These are phyloP conservation scores for Caenorhabditis imperialis DNA, from an alignment of 2,888 invertebrate genomes.

Conservation along the genomic window DNA sequence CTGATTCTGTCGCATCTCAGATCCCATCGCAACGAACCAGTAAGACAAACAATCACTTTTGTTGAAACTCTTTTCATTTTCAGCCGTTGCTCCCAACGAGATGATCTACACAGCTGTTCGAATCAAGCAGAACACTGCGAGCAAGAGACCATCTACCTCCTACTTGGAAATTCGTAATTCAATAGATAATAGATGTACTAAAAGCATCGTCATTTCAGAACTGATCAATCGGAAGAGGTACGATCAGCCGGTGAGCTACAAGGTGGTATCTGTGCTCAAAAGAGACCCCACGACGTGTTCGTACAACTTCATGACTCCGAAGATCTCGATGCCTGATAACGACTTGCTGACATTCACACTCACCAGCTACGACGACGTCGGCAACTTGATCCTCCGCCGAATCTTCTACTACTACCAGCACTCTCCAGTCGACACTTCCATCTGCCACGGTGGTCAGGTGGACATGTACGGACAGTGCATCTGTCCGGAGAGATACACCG, in stretches of 20 bases:
- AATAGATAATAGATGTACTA: too few relatives aligned
- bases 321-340: conserved; percentile 23
- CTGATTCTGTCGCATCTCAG: conserved; percentile 21
- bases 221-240: conserved; percentile 22
- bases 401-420: conserved; percentile 43
- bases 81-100: conserved; percentile 3
- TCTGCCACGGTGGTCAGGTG: conserved; percentile 37
- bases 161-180: conserved; percentile 31
- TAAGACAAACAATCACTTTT: background rate
- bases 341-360: conserved; percentile 26
- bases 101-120: conserved; percentile 22
- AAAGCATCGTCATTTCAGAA: conserved; percentile 14
- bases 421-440: conserved; percentile 22
- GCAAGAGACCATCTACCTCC: background rate
- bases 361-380: conserved; percentile 13
- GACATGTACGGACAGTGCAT: conserved; percentile 41
- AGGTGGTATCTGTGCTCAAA: background rate
- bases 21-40: conserved; percentile 31
- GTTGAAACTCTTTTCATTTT: background rate
- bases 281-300: conserved; percentile 25
- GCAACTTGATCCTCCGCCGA: conserved; percentile 13
- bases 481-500: conserved; percentile 41
- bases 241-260: conserved; percentile 22
- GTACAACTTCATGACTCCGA: conserved; percentile 23
- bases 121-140: conserved; percentile 2